phyloP scores from a whole-genome alignment of 2,797 vertebrate species.

The Microtus agrestis region DNA sequence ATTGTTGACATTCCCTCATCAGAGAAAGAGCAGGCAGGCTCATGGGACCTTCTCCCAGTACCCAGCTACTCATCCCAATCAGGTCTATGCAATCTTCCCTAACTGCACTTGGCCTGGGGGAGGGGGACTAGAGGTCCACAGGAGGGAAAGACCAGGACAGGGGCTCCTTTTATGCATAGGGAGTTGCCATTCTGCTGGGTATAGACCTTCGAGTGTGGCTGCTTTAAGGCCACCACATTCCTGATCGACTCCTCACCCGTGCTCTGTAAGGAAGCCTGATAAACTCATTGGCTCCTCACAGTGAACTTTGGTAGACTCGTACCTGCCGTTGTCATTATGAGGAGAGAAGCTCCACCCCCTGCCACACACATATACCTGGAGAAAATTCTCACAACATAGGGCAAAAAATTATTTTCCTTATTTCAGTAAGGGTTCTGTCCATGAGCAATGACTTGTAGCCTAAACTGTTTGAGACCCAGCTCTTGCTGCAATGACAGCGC shows the following conservation, averaged over 20 bases:
- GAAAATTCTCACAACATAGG: background rate
- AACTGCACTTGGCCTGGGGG: background rate
- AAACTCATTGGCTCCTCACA: background rate
- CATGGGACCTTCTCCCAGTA: background rate
- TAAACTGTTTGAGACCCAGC: conserved; percentile 1
- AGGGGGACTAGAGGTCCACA: background rate
- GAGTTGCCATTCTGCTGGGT: background rate
- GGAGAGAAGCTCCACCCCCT: too few species aligned
- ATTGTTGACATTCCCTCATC: background rate
- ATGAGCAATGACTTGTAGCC: background rate
- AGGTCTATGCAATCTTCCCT: background rate
- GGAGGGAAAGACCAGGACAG: background rate
- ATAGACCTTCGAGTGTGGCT: background rate
- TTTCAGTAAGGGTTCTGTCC: conserved; percentile 4
- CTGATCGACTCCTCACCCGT: background rate
- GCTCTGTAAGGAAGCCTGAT: background rate
- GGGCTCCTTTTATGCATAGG: background rate
- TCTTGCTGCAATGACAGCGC: background rate
- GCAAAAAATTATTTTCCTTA: conserved; percentile 42
- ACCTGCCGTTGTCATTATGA: background rate
- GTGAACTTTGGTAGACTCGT: background rate
- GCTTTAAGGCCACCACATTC: background rate
- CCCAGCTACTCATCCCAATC: background rate
- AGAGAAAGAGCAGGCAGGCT: background rate
- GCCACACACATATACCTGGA: background rate